These are phyloP conservation scores for Xenops minutus DNA, from an alignment of 2,797 vertebrate species.

Conservation along the genomic window DNA sequence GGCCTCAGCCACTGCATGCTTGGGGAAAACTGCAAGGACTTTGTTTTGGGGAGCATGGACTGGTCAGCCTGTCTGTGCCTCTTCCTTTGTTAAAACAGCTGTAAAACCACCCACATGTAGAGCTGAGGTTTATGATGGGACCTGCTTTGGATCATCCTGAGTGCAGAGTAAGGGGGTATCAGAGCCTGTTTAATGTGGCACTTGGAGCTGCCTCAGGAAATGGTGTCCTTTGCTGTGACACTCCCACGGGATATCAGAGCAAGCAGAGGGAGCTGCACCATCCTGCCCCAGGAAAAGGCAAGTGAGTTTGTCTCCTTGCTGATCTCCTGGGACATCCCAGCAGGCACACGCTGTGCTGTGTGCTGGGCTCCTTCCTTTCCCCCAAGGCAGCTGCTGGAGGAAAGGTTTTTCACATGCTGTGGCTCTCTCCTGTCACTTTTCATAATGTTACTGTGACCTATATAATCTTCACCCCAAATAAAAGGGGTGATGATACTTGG, in stretches of 20 bases:
- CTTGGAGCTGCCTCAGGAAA: not conserved
- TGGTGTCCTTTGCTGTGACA: not conserved
- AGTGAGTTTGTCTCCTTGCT: not conserved
- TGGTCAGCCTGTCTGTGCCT: not conserved
- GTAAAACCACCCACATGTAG: not conserved
- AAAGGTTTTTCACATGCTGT: not conserved
- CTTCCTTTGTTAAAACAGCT: not conserved
- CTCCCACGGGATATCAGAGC: not conserved
- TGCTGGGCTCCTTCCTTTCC: not conserved
- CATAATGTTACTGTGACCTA: slow-evolving; percentile 17
- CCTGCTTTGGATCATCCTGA: not conserved
- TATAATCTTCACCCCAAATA: not conserved
- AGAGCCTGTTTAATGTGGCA: not conserved
- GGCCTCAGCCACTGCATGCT: not conserved
- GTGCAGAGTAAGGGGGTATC: accelerated
- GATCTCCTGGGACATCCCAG: not conserved
- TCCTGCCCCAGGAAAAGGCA: not conserved
- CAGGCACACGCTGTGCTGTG: not conserved
- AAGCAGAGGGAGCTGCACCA: not conserved
- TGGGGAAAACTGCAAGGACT: not conserved
- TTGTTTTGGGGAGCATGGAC: not conserved
- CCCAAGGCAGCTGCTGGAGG: not conserved
- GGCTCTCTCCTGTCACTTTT: slow-evolving; percentile 18
- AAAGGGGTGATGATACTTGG: not conserved
- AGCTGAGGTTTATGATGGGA: not conserved